Conservation (phyloP, 1,140 invertebrate species). For the Leptinotarsa defecta region DNA sequence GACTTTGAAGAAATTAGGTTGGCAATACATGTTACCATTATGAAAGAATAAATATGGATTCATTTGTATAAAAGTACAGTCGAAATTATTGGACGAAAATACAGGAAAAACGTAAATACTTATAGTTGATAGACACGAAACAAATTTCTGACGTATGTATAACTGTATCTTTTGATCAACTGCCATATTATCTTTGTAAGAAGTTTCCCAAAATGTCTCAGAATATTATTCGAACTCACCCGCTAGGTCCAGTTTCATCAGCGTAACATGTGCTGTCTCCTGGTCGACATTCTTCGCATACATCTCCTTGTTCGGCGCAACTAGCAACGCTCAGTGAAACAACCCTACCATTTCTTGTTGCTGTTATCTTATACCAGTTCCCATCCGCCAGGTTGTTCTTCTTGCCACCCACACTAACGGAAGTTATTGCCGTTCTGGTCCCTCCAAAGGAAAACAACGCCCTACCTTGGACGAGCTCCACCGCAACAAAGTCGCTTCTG, state of each 20-base stretch:
- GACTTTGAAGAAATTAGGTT: no score
- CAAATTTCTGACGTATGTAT: no score
- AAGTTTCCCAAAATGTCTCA: background rate
- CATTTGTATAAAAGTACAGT: no score
- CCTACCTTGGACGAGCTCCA: constrained; percentile 82
- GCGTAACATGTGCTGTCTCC: constrained; percentile 80
- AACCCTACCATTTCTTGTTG: constrained; percentile 84
- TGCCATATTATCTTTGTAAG: constrained; percentile 15
- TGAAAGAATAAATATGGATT: no score
- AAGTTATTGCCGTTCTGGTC: constrained; percentile 81
- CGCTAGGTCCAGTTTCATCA: constrained; percentile 81
- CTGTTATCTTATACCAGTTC: constrained; percentile 89
- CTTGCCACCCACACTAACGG: constrained; percentile 67
- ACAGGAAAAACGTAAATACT: no score
- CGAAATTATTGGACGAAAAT: no score
- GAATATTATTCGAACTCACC: constrained; percentile 62
- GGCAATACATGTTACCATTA: no score
- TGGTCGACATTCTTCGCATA: constrained; percentile 82
- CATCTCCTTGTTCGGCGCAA: constrained; percentile 83
- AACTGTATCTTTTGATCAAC: no score
- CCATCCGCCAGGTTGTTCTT: constrained; percentile 77
- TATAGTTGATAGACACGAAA: no score
- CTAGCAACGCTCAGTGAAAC: constrained; percentile 80
- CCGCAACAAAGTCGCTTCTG: constrained; percentile 88
- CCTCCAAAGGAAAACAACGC: constrained; percentile 89